A percentile compares a stretch with the other conserved stretches of the same genome.
Conservation (phyloP, 1,140 invertebrate species). For the Sycobia sp. region DNA sequence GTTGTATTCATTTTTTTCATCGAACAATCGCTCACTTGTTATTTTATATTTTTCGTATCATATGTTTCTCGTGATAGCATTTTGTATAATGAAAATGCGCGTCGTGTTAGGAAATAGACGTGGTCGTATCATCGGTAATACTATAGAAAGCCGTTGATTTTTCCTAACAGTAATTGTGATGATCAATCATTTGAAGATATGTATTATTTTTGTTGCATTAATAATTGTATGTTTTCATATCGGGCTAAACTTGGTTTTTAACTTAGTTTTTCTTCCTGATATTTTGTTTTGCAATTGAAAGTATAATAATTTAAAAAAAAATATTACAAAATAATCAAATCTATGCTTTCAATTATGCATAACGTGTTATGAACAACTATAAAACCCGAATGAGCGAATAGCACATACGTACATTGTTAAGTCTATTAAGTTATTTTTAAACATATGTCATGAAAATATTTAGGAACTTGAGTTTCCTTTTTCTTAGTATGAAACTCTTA, state of each 20-base stretch:
- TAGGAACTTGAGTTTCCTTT: conserved; percentile 15
- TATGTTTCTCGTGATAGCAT: conserved; percentile 32
- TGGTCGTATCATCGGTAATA: background rate
- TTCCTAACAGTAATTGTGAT: conserved; percentile 35
- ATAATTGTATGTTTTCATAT: conserved; percentile 29
- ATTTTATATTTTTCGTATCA: conserved; percentile 32
- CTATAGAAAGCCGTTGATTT: conserved; percentile 23
- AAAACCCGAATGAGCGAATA: conserved; percentile 6
- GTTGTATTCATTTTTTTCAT: conserved; percentile 27
- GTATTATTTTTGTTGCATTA: conserved; percentile 36
- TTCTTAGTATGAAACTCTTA: conserved; percentile 24
- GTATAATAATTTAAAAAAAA: conserved; percentile 21
- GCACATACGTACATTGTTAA: conserved; percentile 24
- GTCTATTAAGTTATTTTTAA: conserved; percentile 36
- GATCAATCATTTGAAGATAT: conserved; percentile 34
- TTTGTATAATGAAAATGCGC: conserved; percentile 18
- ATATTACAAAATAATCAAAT: conserved; percentile 17
- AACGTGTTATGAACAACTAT: conserved; percentile 13
- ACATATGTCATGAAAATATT: conserved; percentile 16
- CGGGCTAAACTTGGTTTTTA: conserved; percentile 14
- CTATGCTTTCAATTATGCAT: conserved; percentile 25
- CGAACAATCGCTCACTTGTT: conserved; percentile 31
- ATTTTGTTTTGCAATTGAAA: conserved; percentile 20
- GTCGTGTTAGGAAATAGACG: conserved; percentile 27
- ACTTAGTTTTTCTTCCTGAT: conserved; percentile 11